Percentiles rank a stretch among this genome's conserved stretches.
These are phyloP conservation scores for Pterocles burchelli DNA, from an alignment of 2,113 vertebrate species.

Conservation along the genomic window DNA sequence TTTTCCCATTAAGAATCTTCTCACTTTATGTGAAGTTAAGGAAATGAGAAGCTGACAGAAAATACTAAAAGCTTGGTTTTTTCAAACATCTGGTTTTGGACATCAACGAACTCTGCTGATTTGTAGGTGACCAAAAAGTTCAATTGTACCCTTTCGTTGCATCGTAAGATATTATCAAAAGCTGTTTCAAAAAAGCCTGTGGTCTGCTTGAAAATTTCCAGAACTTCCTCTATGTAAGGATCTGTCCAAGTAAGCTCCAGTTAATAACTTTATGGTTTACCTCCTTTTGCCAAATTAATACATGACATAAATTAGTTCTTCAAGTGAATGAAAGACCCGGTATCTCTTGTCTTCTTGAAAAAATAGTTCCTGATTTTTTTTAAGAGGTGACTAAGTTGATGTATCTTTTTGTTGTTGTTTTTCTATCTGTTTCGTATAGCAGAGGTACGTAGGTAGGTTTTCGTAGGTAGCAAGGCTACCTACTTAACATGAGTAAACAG, in stretches of 20 bases:
- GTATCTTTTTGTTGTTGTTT: not conserved
- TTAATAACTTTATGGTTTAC: not conserved
- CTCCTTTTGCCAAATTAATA: not conserved
- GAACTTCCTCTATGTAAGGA: not conserved
- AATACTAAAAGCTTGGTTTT: not conserved
- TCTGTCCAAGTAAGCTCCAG: not conserved
- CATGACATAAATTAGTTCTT: not conserved
- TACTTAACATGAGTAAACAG: not conserved
- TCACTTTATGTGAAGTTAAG: not conserved
- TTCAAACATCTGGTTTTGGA: not conserved
- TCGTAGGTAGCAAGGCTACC: too few relatives aligned
- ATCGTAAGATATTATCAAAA: not conserved
- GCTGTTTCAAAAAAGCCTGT: not conserved
- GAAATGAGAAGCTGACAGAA: not conserved
- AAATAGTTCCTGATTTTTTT: not conserved
- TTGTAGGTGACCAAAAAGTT: not conserved
- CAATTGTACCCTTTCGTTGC: not conserved
- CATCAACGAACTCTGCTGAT: not conserved
- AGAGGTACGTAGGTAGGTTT: too few relatives aligned
- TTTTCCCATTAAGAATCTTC: not conserved
- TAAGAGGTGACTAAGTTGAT: not conserved
- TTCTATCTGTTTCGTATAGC: not conserved
- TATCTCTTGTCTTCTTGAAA: not conserved
- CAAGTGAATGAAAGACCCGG: not conserved
- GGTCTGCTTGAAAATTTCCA: not conserved